These are phyloP conservation scores for Cerastis leucographa DNA, from an alignment of 2,888 invertebrate genomes.

Conservation along the genomic window DNA sequence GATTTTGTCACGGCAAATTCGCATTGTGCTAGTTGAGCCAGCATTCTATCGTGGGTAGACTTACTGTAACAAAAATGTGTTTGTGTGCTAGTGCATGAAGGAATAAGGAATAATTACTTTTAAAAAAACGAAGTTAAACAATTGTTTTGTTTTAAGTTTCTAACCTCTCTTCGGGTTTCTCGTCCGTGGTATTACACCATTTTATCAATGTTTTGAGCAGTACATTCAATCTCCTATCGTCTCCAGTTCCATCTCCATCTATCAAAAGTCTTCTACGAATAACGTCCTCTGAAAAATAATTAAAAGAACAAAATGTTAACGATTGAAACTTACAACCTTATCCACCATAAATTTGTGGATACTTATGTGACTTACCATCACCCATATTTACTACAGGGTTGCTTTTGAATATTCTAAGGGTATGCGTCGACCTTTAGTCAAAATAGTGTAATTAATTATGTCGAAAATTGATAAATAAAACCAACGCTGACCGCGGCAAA, in stretches of 20 bases:
- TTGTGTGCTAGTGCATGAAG: not conserved
- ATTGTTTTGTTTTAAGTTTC: slow-evolving; percentile 14
- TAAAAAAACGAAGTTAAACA: not conserved
- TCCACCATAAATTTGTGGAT: not conserved
- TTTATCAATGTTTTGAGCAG: slow-evolving; percentile 95
- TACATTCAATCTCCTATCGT: slow-evolving; percentile 96
- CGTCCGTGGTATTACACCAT: slow-evolving; percentile 93
- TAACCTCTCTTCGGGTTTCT: slow-evolving; percentile 92
- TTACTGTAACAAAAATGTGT: slow-evolving; percentile 86
- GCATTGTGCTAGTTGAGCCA: slow-evolving; percentile 96
- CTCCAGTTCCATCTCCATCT: slow-evolving; percentile 99
- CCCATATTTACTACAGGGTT: slow-evolving; percentile 64
- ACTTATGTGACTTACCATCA: slow-evolving; percentile 67
- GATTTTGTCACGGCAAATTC: slow-evolving; percentile 97
- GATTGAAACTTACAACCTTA: not conserved
- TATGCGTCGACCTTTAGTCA: not conserved
- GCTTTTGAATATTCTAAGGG: not conserved
- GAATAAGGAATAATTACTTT: not conserved
- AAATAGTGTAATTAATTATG: not conserved
- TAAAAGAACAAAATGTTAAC: not conserved
- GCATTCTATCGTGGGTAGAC: slow-evolving; percentile 94
- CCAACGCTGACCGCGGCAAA: slow-evolving; percentile 22
- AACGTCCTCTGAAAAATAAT: slow-evolving; percentile 94
- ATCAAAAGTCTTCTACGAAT: slow-evolving; percentile 97
- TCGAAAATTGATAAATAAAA: not conserved